These are phyloP conservation scores for Lophura nycthemera DNA, from an alignment of 2,113 vertebrate genomes.

Conservation along the genomic window DNA sequence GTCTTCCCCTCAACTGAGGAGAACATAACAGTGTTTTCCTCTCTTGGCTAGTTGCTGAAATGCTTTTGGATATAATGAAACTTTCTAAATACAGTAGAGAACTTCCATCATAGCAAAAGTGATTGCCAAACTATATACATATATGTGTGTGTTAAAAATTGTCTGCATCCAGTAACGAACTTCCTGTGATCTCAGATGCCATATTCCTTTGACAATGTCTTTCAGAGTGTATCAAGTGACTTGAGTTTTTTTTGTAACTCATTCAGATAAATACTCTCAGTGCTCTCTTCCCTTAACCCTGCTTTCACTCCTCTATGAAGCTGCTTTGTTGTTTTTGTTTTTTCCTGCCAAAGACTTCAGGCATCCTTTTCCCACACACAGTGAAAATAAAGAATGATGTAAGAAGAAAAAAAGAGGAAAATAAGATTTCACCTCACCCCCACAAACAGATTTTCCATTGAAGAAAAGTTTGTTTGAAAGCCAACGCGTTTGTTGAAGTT, in stretches of 20 bases:
- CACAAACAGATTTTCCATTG: not conserved
- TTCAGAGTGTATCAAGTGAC: not conserved
- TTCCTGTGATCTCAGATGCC: slow-evolving; percentile 1
- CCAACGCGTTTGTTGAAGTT: not conserved
- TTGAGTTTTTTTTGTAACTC: not conserved
- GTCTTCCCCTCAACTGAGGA: not conserved
- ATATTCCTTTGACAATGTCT: not conserved
- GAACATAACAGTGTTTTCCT: slow-evolving; percentile 21
- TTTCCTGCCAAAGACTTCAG: not conserved
- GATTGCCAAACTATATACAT: not conserved
- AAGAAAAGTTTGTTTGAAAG: not conserved
- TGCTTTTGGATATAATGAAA: slow-evolving; percentile 48
- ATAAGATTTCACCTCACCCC: not conserved
- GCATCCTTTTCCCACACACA: not conserved
- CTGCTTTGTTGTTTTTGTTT: not conserved
- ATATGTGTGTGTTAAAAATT: not conserved
- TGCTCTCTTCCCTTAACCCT: not conserved
- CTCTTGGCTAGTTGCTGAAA: slow-evolving; percentile 43
- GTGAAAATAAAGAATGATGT: not conserved
- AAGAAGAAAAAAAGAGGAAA: not conserved
- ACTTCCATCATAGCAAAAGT: slow-evolving; percentile 10
- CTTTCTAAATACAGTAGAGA: not conserved
- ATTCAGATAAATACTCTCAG: not conserved
- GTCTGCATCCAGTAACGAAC: not conserved
- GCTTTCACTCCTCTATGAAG: not conserved